Evolutionary conservation across 2,797 vertebrate species (phyloP).

Genomic region (Halcyon badia): DNA sequence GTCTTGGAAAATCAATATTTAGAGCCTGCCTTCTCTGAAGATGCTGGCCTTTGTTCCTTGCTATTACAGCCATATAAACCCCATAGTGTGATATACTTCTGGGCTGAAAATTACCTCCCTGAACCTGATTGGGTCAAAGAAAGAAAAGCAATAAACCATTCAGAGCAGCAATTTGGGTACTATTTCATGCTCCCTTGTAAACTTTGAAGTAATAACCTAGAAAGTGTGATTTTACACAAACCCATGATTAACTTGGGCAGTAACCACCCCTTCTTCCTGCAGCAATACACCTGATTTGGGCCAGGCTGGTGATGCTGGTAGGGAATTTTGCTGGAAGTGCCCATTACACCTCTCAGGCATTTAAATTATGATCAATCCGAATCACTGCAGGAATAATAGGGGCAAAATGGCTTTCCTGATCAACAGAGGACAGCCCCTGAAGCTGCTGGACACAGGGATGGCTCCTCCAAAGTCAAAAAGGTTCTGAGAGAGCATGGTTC

Average conservation of each 20-base stretch:
- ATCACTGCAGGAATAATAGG: neutral
- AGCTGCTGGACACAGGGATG: neutral
- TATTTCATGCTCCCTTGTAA: slow-evolving; percentile 7
- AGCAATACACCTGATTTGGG: neutral
- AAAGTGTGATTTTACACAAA: neutral
- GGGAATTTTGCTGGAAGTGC: neutral
- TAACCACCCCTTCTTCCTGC: neutral
- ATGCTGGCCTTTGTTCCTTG: slow-evolving; percentile 41
- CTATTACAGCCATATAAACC: slow-evolving; percentile 21
- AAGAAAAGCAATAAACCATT: slow-evolving; percentile 34
- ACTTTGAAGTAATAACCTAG: neutral
- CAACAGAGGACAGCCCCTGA: neutral
- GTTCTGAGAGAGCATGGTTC: neutral
- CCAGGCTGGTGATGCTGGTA: accelerated
- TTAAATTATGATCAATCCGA: accelerated
- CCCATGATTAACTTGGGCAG: neutral
- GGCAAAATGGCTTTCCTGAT: neutral
- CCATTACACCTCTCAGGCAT: neutral
- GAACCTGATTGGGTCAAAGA: neutral
- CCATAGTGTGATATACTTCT: slow-evolving; percentile 23
- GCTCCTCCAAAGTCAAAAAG: neutral
- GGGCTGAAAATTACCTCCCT: slow-evolving; percentile 15
- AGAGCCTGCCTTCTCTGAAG: slow-evolving; percentile 28
- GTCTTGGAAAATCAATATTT: slow-evolving; percentile 67
- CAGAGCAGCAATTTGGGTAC: neutral